Evolutionary conservation across 2,797 vertebrate genomes (phyloP).

Genomic region (Macrochelys suwanniensis): DNA sequence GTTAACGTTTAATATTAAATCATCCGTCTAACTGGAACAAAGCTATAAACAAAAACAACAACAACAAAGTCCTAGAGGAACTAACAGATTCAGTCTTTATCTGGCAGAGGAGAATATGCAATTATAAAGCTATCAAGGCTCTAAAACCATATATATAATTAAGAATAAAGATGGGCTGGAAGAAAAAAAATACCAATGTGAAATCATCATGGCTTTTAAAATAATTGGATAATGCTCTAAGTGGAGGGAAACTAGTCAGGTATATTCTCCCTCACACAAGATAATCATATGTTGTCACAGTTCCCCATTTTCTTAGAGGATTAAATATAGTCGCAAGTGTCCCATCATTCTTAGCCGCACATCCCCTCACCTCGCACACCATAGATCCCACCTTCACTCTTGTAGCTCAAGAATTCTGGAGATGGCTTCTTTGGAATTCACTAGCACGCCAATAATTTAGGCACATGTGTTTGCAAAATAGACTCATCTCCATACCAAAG

Average conservation of each 20-base stretch:
- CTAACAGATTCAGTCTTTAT: constrained; percentile 70
- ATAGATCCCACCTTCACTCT: neutral
- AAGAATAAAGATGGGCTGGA: constrained; percentile 63
- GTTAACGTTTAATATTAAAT: constrained; percentile 77
- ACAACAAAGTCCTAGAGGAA: constrained; percentile 73
- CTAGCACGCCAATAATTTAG: neutral
- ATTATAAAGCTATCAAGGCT: constrained; percentile 77
- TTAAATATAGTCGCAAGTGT: neutral
- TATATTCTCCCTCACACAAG: neutral
- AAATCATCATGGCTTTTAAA: constrained; percentile 41
- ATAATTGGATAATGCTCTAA: constrained; percentile 1
- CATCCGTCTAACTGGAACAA: constrained; percentile 71
- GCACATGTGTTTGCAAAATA: neutral
- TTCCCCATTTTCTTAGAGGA: neutral
- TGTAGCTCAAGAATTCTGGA: neutral
- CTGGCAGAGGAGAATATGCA: constrained; percentile 69
- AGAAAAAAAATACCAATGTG: constrained; percentile 61
- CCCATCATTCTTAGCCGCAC: neutral
- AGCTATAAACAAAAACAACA: constrained; percentile 75
- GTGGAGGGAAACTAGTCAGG: constrained; percentile 9
- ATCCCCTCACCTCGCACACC: neutral
- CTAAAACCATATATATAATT: constrained; percentile 78
- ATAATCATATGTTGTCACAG: neutral
- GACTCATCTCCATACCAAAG: neutral
- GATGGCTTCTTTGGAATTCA: neutral